Percentiles rank a stretch among this genome's conserved stretches.
Conservation (phyloP, 2,888 invertebrate genomes). For the Endotricha flammealis region DNA sequence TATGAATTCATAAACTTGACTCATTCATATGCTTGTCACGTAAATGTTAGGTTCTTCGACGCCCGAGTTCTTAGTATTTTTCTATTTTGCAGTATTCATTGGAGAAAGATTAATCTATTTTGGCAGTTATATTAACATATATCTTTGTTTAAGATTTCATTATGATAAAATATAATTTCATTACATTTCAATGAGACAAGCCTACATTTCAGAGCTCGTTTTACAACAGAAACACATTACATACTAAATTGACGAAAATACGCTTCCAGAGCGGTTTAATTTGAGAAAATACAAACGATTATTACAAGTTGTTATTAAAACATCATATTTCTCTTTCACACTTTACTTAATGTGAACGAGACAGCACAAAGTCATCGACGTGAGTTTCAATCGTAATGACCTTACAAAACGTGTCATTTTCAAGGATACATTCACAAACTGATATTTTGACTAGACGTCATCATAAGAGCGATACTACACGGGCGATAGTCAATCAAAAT, state of each 20-base stretch:
- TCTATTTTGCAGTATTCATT: too few species aligned
- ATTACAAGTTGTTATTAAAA: background rate
- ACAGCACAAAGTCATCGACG: background rate
- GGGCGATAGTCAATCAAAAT: too few species aligned
- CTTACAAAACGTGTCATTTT: slow-evolving; percentile 1
- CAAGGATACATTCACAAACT: slow-evolving; percentile 17
- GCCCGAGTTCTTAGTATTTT: too few species aligned
- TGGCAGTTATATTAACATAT: too few species aligned
- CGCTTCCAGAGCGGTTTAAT: background rate
- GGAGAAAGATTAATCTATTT: too few species aligned
- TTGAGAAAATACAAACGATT: background rate
- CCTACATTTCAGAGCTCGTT: background rate
- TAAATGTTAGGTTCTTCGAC: too few species aligned
- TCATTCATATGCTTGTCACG: too few species aligned
- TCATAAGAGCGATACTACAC: too few species aligned
- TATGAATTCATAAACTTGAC: slow-evolving; percentile 2
- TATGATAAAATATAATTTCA: background rate
- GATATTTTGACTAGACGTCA: slow-evolving; percentile 34
- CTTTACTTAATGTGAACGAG: background rate
- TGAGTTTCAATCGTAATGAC: background rate
- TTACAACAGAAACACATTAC: background rate
- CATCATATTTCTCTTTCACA: background rate
- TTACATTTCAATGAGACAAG: background rate
- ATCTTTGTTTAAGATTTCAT: background rate
- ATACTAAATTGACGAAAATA: background rate